phyloP scores from a whole-genome alignment of 1,140 invertebrate species.

The Colletes latitarsis region DNA sequence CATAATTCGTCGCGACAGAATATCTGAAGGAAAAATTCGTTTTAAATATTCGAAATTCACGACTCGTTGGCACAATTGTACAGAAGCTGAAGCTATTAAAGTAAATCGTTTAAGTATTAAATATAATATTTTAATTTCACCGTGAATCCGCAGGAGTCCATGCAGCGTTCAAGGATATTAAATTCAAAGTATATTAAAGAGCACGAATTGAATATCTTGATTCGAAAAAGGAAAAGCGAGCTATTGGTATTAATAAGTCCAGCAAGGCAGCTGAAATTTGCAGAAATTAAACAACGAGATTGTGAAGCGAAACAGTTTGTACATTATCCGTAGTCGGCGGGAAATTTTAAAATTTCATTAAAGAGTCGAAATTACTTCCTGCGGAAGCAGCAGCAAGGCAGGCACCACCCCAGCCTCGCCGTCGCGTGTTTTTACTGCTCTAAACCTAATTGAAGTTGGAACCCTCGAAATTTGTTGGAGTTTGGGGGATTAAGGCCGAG shows the following conservation, averaged over 20 bases:
- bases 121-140: too few relatives aligned
- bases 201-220: neutral
- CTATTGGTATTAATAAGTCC: neutral
- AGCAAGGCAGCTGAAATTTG: neutral
- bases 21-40: too few relatives aligned
- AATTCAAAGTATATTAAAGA: neutral
- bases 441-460: slow-evolving; percentile 70
- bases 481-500: slow-evolving; percentile 46
- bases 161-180: too few relatives aligned
- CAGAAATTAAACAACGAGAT: slow-evolving; percentile 44
- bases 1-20: neutral
- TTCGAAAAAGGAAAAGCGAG: neutral
- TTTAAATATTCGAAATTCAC: too few relatives aligned
- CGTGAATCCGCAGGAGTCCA: too few relatives aligned
- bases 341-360: slow-evolving; percentile 72
- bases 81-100: too few relatives aligned
- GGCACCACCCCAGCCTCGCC: slow-evolving; percentile 13
- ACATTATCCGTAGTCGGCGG: slow-evolving; percentile 45
- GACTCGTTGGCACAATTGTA: too few relatives aligned
- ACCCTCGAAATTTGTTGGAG: slow-evolving; percentile 56
- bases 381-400: slow-evolving; percentile 45
- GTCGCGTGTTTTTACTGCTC: slow-evolving; percentile 63
- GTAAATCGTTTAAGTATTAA: too few relatives aligned
- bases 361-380: slow-evolving; percentile 67
- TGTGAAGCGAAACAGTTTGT: slow-evolving; percentile 54